Evolutionary conservation across 2,888 invertebrate genomes (phyloP).

Genomic region (Heliconius sara): DNA sequence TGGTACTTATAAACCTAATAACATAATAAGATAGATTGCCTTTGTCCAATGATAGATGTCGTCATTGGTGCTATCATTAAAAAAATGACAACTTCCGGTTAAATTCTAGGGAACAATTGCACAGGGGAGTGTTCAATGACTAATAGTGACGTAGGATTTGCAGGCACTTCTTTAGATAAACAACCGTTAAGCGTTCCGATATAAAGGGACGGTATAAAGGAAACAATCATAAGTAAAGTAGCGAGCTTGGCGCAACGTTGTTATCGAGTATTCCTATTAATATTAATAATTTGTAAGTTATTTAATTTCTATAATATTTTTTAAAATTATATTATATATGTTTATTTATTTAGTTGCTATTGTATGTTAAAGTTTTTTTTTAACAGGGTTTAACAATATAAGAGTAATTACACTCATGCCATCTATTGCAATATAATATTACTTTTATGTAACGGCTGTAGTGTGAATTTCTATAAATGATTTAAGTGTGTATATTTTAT

Average conservation of each 20-base stretch:
- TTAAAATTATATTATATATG: not conserved
- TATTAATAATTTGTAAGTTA: slow-evolving; percentile 9
- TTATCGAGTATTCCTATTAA: not conserved
- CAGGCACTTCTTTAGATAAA: slow-evolving; percentile 43
- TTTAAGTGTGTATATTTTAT: too few relatives aligned
- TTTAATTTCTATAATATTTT: not conserved
- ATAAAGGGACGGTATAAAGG: slow-evolving; percentile 41
- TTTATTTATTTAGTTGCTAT: not conserved
- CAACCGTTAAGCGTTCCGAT: slow-evolving; percentile 40
- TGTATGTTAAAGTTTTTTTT: too few relatives aligned
- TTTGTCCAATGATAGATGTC: not conserved
- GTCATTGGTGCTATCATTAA: not conserved
- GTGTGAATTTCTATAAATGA: too few relatives aligned
- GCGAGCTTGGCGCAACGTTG: slow-evolving; percentile 36
- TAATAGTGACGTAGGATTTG: not conserved
- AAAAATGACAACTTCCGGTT: not conserved
- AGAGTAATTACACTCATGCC: too few relatives aligned
- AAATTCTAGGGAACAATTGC: not conserved
- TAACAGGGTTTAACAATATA: too few relatives aligned
- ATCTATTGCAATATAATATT: too few relatives aligned
- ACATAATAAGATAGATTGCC: not conserved
- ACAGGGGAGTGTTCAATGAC: slow-evolving; percentile 1
- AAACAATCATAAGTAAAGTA: slow-evolving; percentile 38
- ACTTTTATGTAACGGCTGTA: too few relatives aligned
- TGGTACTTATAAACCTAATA: not conserved